Conservation (phyloP, 2,797 vertebrate species). For the Eidolon dupreanum region DNA sequence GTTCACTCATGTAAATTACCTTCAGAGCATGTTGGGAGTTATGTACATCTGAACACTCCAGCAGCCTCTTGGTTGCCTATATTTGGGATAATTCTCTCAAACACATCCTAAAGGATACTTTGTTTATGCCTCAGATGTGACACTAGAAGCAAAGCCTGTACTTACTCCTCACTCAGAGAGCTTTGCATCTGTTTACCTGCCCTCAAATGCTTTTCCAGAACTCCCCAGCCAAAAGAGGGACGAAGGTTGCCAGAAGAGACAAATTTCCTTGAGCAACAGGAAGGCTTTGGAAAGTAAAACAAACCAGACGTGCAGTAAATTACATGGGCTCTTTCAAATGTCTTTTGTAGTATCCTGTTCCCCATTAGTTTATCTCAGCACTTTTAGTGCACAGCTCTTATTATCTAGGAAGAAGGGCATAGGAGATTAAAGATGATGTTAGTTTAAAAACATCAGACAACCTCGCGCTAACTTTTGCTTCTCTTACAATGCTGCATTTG, state of each 20-base stretch:
- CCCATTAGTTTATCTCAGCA: conserved; percentile 88
- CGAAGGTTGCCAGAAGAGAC: conserved; percentile 84
- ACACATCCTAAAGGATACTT: conserved; percentile 61
- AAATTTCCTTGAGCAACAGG: conserved; percentile 84
- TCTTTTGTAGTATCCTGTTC: conserved; percentile 83
- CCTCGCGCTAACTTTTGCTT: conserved; percentile 72
- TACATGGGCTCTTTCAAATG: conserved; percentile 83
- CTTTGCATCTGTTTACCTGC: conserved; percentile 83
- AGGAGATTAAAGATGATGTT: conserved; percentile 86
- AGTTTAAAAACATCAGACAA: conserved; percentile 78
- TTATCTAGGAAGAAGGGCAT: conserved; percentile 83
- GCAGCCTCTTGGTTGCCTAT: conserved; percentile 57
- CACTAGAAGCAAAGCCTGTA: conserved; percentile 69
- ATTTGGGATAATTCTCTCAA: conserved; percentile 55
- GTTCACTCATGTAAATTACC: conserved; percentile 67
- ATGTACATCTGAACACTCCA: conserved; percentile 28
- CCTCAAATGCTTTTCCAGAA: conserved; percentile 79
- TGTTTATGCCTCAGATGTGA: conserved; percentile 66
- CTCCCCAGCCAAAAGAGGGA: conserved; percentile 77
- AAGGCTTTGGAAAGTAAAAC: conserved; percentile 86
- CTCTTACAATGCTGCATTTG: conserved; percentile 62
- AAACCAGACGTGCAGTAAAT: conserved; percentile 86
- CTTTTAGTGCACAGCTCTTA: conserved; percentile 83
- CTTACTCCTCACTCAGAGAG: conserved; percentile 73
- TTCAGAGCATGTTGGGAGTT: conserved; percentile 54